phyloP scores from a whole-genome alignment of 2,888 invertebrate species.

The Ryuthela nishihirai region DNA sequence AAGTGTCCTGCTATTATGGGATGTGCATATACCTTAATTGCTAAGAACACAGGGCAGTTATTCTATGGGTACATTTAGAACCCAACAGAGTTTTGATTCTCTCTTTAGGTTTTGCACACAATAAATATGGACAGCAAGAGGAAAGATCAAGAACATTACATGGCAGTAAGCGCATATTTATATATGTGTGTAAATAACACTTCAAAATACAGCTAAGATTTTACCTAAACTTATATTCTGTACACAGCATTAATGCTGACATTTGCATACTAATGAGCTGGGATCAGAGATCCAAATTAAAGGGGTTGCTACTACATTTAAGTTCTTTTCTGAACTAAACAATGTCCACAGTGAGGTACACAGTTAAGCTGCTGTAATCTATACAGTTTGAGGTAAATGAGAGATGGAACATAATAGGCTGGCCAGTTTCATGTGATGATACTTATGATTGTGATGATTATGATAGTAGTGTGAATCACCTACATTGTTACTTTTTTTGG shows the following conservation, averaged over 20 bases:
- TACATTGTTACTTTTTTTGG: constrained; percentile 16
- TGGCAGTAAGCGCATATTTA: constrained; percentile 35
- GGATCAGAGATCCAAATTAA: no score
- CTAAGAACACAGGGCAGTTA: background rate
- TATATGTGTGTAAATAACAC: constrained; percentile 32
- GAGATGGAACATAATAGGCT: constrained; percentile 13
- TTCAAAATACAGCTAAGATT: constrained; percentile 31
- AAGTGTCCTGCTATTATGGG: no score
- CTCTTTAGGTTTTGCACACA: constrained; percentile 25
- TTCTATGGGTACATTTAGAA: constrained; percentile 3
- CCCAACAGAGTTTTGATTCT: constrained; percentile 31
- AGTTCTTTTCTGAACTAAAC: no score
- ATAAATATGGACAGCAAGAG: constrained; percentile 35
- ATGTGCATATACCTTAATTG: no score
- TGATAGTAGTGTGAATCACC: no score
- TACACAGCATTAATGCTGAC: constrained; percentile 15
- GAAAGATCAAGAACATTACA: constrained; percentile 24
- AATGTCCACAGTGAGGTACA: constrained; percentile 1
- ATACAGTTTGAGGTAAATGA: constrained; percentile 17
- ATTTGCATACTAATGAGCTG: constrained; percentile 16
- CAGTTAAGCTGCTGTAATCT: background rate
- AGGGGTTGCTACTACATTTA: no score
- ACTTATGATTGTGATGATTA: background rate
- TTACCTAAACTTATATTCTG: constrained; percentile 20
- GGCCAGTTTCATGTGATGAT: constrained; percentile 7